These are phyloP conservation scores for Paramisgurnus dabryanus DNA, from an alignment of 2,113 vertebrate species.

Conservation along the genomic window DNA sequence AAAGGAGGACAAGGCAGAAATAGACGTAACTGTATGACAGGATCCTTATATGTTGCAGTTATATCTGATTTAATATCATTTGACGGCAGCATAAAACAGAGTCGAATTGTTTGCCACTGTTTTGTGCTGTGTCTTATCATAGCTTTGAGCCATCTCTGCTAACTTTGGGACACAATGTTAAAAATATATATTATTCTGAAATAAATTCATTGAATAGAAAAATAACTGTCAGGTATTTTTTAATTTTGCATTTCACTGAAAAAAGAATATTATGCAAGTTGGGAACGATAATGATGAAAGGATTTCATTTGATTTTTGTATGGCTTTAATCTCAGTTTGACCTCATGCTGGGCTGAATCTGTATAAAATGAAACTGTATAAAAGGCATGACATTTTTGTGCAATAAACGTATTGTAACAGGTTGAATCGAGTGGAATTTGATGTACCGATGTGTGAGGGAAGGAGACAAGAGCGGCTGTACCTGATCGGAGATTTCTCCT, in stretches of 20 bases:
- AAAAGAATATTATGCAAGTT: not conserved
- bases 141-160: not conserved
- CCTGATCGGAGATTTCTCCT: constrained; percentile 92
- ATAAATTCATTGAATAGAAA: too few relatives aligned
- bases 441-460: constrained; percentile 87
- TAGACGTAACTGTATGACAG: constrained; percentile 11
- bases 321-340: not conserved
- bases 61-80: not conserved
- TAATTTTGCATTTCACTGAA: too few relatives aligned
- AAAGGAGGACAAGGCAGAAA: not conserved
- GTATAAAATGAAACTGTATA: not conserved
- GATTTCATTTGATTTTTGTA: not conserved
- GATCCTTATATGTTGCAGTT: not conserved
- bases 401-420: constrained; percentile 65
- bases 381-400: not conserved
- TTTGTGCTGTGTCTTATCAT: not conserved
- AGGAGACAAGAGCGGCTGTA: constrained; percentile 83
- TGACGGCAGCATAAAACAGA: not conserved
- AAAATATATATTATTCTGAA: too few relatives aligned
- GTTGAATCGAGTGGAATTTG: constrained; percentile 92
- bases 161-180: not conserved
- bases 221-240: too few relatives aligned
- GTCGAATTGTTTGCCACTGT: not conserved
- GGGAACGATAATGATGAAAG: not conserved
- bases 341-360: not conserved